A percentile compares a stretch with the other conserved stretches of the same genome.
These are phyloP conservation scores for Thereva nobilitata DNA, from an alignment of 2,888 invertebrate genomes.

Conservation along the genomic window DNA sequence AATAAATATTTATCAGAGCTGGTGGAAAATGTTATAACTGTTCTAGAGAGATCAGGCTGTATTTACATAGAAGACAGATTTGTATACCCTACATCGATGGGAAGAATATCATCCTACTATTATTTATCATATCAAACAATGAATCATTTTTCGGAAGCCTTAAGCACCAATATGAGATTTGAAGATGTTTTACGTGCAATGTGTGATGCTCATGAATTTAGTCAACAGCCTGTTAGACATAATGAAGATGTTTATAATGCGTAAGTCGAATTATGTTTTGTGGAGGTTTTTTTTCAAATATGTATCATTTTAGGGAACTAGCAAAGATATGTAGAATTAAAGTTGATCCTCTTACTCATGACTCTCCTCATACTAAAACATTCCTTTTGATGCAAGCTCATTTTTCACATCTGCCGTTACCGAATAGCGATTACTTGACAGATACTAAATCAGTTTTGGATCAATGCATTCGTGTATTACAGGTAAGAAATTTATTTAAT, in stretches of 20 bases:
- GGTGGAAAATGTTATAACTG: conserved; percentile 76
- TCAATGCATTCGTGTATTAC: conserved; percentile 91
- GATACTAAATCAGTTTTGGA: conserved; percentile 97
- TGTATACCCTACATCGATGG: conserved; percentile 72
- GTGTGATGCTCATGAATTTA: conserved; percentile 85
- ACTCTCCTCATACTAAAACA: conserved; percentile 93
- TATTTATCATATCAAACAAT: conserved; percentile 93
- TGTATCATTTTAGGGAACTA: conserved; percentile 67
- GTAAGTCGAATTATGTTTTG: conserved; percentile 59
- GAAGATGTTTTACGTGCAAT: conserved; percentile 78
- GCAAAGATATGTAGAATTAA: conserved; percentile 74
- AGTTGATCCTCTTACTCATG: conserved; percentile 74
- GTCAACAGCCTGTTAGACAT: conserved; percentile 93
- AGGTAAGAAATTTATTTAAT: conserved; percentile 62
- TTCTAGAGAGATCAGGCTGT: conserved; percentile 77
- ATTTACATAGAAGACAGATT: conserved; percentile 68
- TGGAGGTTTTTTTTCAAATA: conserved; percentile 3
- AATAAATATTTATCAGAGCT: conserved; percentile 79
- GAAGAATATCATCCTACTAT: conserved; percentile 94
- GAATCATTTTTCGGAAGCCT: conserved; percentile 73
- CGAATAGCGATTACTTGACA: conserved; percentile 92
- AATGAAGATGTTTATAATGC: conserved; percentile 94
- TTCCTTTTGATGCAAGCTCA: conserved; percentile 93
- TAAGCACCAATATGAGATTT: conserved; percentile 67
- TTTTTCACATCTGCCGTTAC: conserved; percentile 79